These are phyloP conservation scores for Neofelis nebulosa DNA, from an alignment of 2,113 vertebrate genomes.

Conservation along the genomic window DNA sequence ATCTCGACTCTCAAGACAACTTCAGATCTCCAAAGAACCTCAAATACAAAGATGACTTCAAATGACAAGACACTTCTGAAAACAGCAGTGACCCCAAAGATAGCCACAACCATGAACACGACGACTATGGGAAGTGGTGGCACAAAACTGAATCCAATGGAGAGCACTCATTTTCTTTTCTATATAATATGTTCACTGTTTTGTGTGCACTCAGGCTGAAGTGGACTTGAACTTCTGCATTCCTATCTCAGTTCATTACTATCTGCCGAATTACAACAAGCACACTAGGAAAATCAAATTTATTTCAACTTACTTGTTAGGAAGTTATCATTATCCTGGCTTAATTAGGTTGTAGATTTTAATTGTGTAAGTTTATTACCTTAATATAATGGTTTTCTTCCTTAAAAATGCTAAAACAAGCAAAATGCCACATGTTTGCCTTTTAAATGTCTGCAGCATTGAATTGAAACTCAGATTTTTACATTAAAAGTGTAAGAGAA, in stretches of 20 bases:
- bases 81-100: background rate
- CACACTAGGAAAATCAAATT: conserved; percentile 15
- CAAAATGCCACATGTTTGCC: conserved; percentile 26
- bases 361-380: conserved; percentile 24
- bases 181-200: background rate
- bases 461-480: conserved; percentile 17
- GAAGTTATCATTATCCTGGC: conserved; percentile 33
- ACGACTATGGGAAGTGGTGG: background rate
- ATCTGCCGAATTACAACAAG: conserved; percentile 15
- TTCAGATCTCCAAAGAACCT: background rate
- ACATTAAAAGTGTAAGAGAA: conserved; percentile 27
- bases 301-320: conserved; percentile 36
- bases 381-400: conserved; percentile 36
- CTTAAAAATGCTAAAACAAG: conserved; percentile 47
- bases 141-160: background rate
- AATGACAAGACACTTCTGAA: background rate
- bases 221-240: background rate
- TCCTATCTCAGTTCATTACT: background rate
- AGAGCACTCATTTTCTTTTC: background rate
- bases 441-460: conserved; percentile 48
- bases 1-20: background rate
- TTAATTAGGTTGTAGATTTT: conserved; percentile 39
- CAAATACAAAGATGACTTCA: background rate
- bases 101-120: background rate
- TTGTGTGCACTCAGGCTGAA: background rate